These are phyloP conservation scores for Paratrypauchen microcephalus DNA, from an alignment of 2,797 vertebrate genomes.

Conservation along the genomic window DNA sequence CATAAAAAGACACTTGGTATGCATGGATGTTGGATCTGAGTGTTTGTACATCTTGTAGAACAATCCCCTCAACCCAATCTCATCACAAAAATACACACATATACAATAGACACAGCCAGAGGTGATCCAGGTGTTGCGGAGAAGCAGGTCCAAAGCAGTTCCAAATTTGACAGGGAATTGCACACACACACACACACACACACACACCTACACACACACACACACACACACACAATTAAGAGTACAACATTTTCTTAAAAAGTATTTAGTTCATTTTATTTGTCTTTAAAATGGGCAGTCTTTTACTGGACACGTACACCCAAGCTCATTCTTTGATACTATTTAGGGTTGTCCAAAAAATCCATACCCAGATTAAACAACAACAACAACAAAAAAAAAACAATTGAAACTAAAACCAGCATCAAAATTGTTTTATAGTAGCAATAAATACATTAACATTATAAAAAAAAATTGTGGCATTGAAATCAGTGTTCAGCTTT, in stretches of 20 bases:
- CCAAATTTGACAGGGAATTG: not conserved
- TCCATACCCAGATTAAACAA: no score
- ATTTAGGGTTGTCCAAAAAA: no score
- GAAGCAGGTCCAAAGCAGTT: not conserved
- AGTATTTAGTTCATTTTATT: not conserved
- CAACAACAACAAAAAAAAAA: no score
- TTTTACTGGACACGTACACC: no score
- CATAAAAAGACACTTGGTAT: conserved; percentile 34
- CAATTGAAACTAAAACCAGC: no score
- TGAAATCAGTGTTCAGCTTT: no score
- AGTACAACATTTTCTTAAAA: not conserved
- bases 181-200: not conserved
- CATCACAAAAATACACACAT: conserved; percentile 26
- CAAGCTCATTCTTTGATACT: no score
- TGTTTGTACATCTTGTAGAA: conserved; percentile 66
- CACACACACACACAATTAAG: not conserved
- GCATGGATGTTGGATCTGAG: conserved; percentile 39
- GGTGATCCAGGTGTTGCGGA: conserved; percentile 42
- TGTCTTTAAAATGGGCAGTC: no score
- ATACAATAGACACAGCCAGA: conserved; percentile 25
- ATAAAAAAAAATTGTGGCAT: no score
- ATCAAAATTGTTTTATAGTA: no score
- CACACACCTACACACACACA: not conserved
- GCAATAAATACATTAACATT: no score
- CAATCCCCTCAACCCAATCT: conserved; percentile 38